Evolutionary conservation across 2,888 invertebrate species (phyloP), one percentile per base, ranked within the genome.

Genomic region (Ceratothoa steindachneri): DNA sequence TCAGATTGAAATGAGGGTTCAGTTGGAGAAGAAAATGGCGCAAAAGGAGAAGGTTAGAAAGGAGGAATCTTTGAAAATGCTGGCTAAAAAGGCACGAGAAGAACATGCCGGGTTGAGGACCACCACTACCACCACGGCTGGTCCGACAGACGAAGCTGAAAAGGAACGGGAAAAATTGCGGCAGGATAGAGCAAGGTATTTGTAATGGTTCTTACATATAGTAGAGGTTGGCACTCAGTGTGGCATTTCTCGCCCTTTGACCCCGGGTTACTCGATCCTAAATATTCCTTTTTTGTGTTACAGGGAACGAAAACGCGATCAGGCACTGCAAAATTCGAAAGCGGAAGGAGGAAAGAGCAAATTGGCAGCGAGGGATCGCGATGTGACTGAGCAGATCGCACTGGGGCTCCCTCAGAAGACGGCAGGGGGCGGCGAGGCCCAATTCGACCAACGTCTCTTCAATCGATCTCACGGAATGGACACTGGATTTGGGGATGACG

Each of bases 31-130:
- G 86, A 93, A 96, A 85, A 84, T 98, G 80, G 98, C 98, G 0
- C 97, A 98, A 84, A 93, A 97, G 82, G 97, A 99, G 84, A 99
- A 99, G 83, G 97, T 97, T 84, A 94, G 94, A 86, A 97, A 97
- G 82, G 97, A 99, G 83, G 97, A 97, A 81, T 92, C 94, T 85
- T 85, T 99, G 82, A 87, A 97, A 60, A 89, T 92, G 85, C 86
- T 99, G 84, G 99, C 99, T 1, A 95, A 96, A 84, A 91, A 94
- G 83, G 98, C 98, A 0, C 88, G 98, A 72, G 97, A 98, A 81
- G 96, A 97, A 83, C 88, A 97, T 76, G 95, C 96, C 41, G 97
- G 97, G 77, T 87, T 91, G 81, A 88, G 88, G 80, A 85, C 86
- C 1, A 80, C 80, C 51, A 85, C 85, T 4, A 75, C 75, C 51